Percentiles rank a stretch among this genome's conserved stretches.
phyloP scores from a whole-genome alignment of 2,797 vertebrate genomes.

The Hippopotamyrus pictus region DNA sequence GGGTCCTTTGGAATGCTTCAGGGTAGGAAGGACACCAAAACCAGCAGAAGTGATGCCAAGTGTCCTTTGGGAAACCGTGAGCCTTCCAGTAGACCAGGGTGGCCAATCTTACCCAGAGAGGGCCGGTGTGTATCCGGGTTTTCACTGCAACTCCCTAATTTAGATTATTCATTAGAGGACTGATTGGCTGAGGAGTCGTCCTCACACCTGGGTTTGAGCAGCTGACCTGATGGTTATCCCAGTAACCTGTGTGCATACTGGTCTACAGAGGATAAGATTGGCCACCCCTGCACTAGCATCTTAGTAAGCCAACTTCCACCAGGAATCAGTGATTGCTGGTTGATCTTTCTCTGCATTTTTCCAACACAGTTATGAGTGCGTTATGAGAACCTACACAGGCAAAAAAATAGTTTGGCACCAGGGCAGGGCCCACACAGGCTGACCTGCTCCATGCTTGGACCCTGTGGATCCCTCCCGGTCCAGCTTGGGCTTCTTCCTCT shows the following conservation, averaged over 20 bases:
- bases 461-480: constrained; percentile 81
- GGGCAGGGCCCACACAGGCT: constrained; percentile 33
- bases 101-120: background rate
- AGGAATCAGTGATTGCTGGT: background rate
- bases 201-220: background rate
- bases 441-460: constrained; percentile 80
- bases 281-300: background rate
- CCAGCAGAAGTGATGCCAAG: background rate
- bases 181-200: background rate
- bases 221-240: background rate
- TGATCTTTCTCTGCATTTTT: background rate
- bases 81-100: background rate
- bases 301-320: background rate
- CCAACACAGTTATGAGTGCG: background rate
- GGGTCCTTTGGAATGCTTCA: background rate
- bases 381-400: background rate
- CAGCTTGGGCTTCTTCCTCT: constrained; percentile 81
- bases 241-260: background rate
- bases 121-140: background rate
- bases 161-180: background rate
- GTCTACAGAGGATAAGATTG: background rate
- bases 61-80: background rate
- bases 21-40: background rate
- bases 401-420: background rate
- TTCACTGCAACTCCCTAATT: background rate